phyloP scores from a whole-genome alignment of 35 echinoderm and acorn worm species.

The Ophioderma brevispina region DNA sequence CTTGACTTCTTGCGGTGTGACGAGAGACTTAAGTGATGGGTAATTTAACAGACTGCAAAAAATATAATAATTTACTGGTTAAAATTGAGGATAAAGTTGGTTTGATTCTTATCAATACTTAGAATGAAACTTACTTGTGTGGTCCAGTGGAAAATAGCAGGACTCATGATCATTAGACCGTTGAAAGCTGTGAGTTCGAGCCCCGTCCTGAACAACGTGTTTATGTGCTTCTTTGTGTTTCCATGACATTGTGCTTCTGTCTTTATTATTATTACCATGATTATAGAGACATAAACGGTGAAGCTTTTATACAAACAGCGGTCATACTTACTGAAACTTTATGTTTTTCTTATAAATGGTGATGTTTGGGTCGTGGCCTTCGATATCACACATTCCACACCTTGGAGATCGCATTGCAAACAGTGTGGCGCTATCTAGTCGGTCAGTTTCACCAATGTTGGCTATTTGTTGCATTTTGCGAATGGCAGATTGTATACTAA shows the following conservation, averaged over 20 bases:
- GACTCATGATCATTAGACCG: no score
- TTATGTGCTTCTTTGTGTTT: no score
- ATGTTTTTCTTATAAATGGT: neutral
- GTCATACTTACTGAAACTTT: neutral
- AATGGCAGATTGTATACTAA: neutral
- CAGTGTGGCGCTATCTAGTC: neutral
- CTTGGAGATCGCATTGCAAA: neutral
- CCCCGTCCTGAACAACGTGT: no score
- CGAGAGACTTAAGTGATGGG: neutral
- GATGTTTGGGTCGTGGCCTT: neutral
- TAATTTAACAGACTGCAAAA: neutral
- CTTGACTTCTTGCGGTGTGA: neutral
- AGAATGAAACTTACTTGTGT: no score
- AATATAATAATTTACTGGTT: neutral
- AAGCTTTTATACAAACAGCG: no score
- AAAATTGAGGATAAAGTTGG: no score
- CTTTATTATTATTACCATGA: no score
- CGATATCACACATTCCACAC: constrained; percentile 5
- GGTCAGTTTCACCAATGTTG: neutral
- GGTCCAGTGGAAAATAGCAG: no score
- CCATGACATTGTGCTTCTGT: no score
- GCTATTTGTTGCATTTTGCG: neutral
- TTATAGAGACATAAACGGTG: no score
- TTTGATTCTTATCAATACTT: no score
- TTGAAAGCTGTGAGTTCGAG: no score